These are phyloP conservation scores for Lynx canadensis DNA, from an alignment of 2,113 vertebrate species.

Conservation along the genomic window DNA sequence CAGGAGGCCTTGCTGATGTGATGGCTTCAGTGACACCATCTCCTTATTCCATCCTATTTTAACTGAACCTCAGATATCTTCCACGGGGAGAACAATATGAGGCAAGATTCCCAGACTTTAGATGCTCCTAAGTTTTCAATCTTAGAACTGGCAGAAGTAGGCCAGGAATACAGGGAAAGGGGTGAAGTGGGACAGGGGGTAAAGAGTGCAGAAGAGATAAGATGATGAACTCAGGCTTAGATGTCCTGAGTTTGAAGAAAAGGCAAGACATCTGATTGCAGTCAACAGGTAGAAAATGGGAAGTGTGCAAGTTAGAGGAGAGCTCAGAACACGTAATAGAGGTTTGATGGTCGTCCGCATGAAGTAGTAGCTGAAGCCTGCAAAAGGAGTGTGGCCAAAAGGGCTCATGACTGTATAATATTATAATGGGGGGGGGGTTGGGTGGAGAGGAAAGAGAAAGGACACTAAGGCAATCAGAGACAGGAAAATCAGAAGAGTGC, in stretches of 20 bases:
- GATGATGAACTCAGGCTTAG: background rate
- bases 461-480: background rate
- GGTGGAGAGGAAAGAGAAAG: background rate
- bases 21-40: background rate
- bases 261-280: background rate
- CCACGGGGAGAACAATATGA: background rate
- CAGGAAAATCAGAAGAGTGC: background rate
- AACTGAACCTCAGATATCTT: background rate
- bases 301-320: background rate
- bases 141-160: slow-evolving; percentile 1
- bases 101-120: background rate
- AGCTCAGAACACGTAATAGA: background rate
- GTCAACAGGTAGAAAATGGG: background rate
- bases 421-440: background rate
- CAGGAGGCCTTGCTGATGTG: background rate
- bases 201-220: background rate
- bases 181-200: background rate
- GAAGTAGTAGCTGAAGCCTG: background rate
- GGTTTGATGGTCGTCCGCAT: background rate
- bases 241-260: background rate
- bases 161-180: background rate
- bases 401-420: background rate
- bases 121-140: background rate
- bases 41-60: background rate
- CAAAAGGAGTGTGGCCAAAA: background rate